phyloP scores from a whole-genome alignment of 2,797 vertebrate genomes.

The Crenichthys baileyi region DNA sequence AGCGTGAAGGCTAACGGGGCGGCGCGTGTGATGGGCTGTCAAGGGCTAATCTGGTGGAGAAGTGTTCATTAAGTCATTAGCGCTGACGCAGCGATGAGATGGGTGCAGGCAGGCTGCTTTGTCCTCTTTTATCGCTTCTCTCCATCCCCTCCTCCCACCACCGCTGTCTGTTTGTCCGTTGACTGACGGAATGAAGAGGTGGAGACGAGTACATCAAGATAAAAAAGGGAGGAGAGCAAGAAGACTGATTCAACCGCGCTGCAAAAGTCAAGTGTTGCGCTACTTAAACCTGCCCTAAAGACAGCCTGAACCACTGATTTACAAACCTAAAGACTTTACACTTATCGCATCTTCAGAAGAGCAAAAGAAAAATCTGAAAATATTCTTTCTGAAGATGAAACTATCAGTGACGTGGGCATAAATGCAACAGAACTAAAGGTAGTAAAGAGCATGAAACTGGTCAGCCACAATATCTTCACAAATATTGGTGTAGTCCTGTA shows the following conservation, averaged over 20 bases:
- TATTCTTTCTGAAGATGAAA: background rate
- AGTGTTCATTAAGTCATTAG: constrained; percentile 90
- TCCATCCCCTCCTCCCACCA: constrained; percentile 52
- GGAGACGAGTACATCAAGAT: constrained; percentile 35
- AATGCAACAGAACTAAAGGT: background rate
- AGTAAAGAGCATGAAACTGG: background rate
- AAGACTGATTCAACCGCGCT: constrained; percentile 29
- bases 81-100: constrained; percentile 80
- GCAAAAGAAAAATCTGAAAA: background rate
- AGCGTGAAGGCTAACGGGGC: constrained; percentile 67
- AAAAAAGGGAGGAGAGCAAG: constrained; percentile 23
- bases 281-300: constrained; percentile 31
- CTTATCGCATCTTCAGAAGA: constrained; percentile 7
- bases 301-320: background rate
- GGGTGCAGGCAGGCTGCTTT: constrained; percentile 76
- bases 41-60: constrained; percentile 83
- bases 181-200: constrained; percentile 71
- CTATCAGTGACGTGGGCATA: too few species aligned
- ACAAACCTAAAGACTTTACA: background rate
- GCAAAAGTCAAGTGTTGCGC: constrained; percentile 44
- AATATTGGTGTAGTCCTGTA: background rate
- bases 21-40: constrained; percentile 81
- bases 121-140: constrained; percentile 74
- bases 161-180: constrained; percentile 62
- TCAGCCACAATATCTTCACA: background rate